A percentile compares a stretch with the other conserved stretches of the same genome.
These are phyloP conservation scores for Scaptomyza flava DNA, from an alignment of 2,888 invertebrate genomes.

Conservation along the genomic window DNA sequence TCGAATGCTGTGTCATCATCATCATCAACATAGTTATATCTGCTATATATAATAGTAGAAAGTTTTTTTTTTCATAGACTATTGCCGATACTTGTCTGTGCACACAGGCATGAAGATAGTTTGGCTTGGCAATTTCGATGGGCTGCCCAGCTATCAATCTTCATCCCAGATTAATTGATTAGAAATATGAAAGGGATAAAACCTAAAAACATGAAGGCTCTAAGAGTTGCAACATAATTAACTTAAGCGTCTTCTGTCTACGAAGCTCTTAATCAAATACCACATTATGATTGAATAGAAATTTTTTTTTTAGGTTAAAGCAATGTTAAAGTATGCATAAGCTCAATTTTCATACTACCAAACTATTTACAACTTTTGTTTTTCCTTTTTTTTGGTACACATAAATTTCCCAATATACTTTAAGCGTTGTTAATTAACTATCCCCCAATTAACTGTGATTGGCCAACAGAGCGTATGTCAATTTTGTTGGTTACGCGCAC, in stretches of 20 bases:
- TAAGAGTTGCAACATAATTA: conserved; percentile 14
- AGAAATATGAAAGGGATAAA: conserved; percentile 2
- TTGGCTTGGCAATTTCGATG: conserved; percentile 37
- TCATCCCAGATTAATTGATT: conserved; percentile 45
- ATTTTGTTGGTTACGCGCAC: conserved; percentile 2
- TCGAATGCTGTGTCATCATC: conserved; percentile 57
- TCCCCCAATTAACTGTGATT: conserved; percentile 63
- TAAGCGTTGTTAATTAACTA: conserved; percentile 3
- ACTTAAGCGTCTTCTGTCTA: not conserved
- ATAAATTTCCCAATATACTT: not conserved
- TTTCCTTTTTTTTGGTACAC: too few relatives aligned
- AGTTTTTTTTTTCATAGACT: conserved; percentile 12
- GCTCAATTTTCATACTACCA: too few relatives aligned
- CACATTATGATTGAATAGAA: not conserved
- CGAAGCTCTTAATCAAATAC: not conserved
- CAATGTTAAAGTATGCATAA: too few relatives aligned
- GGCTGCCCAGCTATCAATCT: conserved; percentile 60
- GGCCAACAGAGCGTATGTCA: conserved; percentile 10
- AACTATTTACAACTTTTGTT: not conserved
- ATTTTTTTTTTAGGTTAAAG: not conserved
- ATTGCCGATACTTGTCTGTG: conserved; percentile 1
- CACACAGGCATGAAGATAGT: conserved; percentile 24
- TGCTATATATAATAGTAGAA: conserved; percentile 7
- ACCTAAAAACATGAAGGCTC: not conserved
- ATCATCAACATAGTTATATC: conserved; percentile 46